Conservation (phyloP, 1,140 invertebrate genomes). For the Brachionus calyciflorus region DNA sequence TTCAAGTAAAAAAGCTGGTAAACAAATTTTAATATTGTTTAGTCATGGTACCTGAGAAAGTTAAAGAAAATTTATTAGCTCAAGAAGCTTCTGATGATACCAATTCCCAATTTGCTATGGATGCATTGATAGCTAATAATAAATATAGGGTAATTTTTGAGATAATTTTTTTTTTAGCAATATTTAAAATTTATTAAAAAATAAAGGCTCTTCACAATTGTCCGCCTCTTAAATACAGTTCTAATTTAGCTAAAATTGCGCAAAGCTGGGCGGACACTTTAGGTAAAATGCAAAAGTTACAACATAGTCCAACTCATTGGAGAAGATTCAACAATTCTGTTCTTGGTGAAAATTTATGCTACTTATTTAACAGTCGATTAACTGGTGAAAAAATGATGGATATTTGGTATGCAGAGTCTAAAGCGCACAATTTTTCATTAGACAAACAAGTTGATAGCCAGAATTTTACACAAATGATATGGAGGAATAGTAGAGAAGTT, state of each 20-base stretch:
- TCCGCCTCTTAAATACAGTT: constrained; percentile 26
- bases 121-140: constrained; percentile 43
- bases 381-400: constrained; percentile 46
- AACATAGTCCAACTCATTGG: constrained; percentile 44
- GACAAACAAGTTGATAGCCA: constrained; percentile 34
- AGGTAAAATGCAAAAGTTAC: constrained; percentile 22
- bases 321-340: not conserved
- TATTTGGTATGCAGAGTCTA: constrained; percentile 32
- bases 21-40: not conserved
- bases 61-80: constrained; percentile 7
- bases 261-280: constrained; percentile 20
- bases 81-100: not conserved
- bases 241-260: constrained; percentile 28
- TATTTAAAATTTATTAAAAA: not conserved
- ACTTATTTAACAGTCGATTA: not conserved
- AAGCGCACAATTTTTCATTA: constrained; percentile 2
- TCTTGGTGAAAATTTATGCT: constrained; percentile 37
- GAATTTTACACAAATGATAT: constrained; percentile 61
- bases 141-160: constrained; percentile 14
- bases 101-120: constrained; percentile 43
- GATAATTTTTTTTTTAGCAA: not conserved
- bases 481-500: constrained; percentile 69
- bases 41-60: constrained; percentile 40
- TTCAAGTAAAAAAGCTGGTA: no score
- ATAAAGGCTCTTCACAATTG: constrained; percentile 27